A percentile compares a stretch with the other conserved stretches of the same genome.
phyloP scores from a whole-genome alignment of 2,888 invertebrate species.

The Drosophila phalerata region DNA sequence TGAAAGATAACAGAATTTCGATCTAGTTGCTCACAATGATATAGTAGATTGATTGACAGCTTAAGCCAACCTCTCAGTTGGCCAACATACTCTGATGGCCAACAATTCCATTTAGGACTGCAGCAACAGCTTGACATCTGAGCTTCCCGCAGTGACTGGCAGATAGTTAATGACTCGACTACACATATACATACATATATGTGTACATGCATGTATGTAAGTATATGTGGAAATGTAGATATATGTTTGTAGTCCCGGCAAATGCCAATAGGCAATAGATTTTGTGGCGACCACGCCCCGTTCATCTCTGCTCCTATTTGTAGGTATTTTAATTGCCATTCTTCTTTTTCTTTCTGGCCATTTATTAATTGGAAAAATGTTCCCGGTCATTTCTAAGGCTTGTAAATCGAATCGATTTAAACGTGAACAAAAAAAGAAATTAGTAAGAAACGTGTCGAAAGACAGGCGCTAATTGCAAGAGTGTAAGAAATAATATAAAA shows the following conservation, averaged over 20 bases:
- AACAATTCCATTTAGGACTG: slow-evolving; percentile 4
- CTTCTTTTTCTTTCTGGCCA: slow-evolving; percentile 33
- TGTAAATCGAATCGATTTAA: slow-evolving; percentile 42
- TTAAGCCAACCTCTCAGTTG: slow-evolving; percentile 11
- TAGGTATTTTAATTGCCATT: slow-evolving; percentile 64
- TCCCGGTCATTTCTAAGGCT: slow-evolving; percentile 14
- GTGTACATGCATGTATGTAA: not conserved
- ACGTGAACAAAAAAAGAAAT: not conserved
- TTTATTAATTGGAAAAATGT: slow-evolving; percentile 67
- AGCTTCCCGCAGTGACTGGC: slow-evolving; percentile 37
- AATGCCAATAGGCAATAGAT: slow-evolving; percentile 8
- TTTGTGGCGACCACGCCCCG: slow-evolving; percentile 42
- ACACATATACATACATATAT: not conserved
- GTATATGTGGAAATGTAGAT: not conserved
- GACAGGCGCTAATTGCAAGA: slow-evolving; percentile 49
- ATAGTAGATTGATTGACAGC: slow-evolving; percentile 15
- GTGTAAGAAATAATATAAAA: not conserved
- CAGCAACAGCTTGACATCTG: slow-evolving; percentile 26
- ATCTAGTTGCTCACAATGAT: not conserved
- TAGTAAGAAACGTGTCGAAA: slow-evolving; percentile 2
- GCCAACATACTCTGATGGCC: not conserved
- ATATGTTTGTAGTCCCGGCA: not conserved
- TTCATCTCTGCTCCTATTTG: slow-evolving; percentile 47
- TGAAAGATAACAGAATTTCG: not conserved
- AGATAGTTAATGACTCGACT: slow-evolving; percentile 32